phyloP scores from a whole-genome alignment of 2,113 vertebrate species.

The Nothoprocta perdicaria region DNA sequence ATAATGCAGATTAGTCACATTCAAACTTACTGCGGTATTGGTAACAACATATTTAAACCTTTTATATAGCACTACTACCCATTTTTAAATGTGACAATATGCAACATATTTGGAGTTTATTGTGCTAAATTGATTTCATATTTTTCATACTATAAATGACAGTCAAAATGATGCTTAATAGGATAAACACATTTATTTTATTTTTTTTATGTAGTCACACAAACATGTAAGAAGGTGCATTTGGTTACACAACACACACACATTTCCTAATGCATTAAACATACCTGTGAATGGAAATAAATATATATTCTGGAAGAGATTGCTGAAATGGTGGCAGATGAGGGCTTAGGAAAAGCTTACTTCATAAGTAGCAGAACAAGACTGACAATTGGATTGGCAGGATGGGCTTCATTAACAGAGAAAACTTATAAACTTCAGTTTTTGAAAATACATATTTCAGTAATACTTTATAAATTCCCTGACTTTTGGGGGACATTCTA shows the following conservation, averaged over 20 bases:
- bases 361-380: neutral
- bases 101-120: neutral
- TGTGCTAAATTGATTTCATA: neutral
- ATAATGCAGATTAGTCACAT: slow-evolving; percentile 2
- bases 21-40: slow-evolving; percentile 19
- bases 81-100: neutral
- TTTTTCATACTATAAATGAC: neutral
- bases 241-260: neutral
- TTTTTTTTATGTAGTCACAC: neutral
- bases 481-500: neutral
- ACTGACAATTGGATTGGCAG: neutral
- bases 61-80: neutral
- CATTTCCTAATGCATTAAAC: neutral
- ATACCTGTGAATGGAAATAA: neutral
- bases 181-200: neutral
- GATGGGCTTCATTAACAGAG: neutral
- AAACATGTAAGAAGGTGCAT: neutral
- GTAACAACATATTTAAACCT: neutral
- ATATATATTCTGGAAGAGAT: neutral
- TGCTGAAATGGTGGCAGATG: accelerated
- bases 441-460: neutral
- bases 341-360: neutral
- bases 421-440: neutral
- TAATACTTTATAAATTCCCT: neutral
- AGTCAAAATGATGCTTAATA: neutral